Conservation (phyloP, 2,113 vertebrate genomes). For the Syngnathus floridae region DNA sequence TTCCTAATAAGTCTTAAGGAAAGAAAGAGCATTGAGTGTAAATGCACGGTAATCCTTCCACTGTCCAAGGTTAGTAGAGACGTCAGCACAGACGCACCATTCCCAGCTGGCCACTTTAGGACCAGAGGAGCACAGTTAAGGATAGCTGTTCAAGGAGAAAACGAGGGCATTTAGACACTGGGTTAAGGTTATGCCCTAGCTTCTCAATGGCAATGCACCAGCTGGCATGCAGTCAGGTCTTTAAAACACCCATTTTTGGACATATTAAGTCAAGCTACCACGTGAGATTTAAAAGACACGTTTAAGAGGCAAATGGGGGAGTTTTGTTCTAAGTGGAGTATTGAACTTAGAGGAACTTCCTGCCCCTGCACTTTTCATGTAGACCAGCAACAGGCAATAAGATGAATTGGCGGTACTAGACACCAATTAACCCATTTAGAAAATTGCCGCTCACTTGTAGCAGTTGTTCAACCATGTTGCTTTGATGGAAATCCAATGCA, state of each 20-base stretch:
- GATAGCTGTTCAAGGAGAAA: conserved; percentile 65
- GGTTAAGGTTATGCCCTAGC: conserved; percentile 55
- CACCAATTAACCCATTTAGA: conserved; percentile 68
- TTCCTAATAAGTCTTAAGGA: conserved; percentile 99
- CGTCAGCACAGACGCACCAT: conserved; percentile 79
- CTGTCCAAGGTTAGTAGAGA: conserved; percentile 97
- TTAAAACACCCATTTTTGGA: conserved; percentile 29
- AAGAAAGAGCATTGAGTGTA: conserved; percentile 96
- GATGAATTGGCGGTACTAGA: conserved; percentile 64
- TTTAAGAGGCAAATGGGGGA: conserved; percentile 16
- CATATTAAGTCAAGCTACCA: conserved; percentile 5
- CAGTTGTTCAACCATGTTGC: conserved; percentile 60
- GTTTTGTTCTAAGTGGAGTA: conserved; percentile 15
- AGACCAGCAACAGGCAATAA: conserved; percentile 61
- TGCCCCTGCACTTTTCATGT: conserved; percentile 58
- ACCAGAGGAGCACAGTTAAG: conserved; percentile 54
- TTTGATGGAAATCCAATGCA: conserved; percentile 64
- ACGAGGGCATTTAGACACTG: conserved; percentile 45
- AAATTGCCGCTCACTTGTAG: conserved; percentile 61
- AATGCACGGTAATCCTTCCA: conserved; percentile 98
- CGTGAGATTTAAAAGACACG: conserved; percentile 9
- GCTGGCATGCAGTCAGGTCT: conserved; percentile 50
- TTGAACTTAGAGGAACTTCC: conserved; percentile 35
- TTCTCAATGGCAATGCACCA: conserved; percentile 37
- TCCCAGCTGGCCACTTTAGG: conserved; percentile 65